Conservation (phyloP, 2,888 invertebrate genomes). For the Osmoderma eremita region DNA sequence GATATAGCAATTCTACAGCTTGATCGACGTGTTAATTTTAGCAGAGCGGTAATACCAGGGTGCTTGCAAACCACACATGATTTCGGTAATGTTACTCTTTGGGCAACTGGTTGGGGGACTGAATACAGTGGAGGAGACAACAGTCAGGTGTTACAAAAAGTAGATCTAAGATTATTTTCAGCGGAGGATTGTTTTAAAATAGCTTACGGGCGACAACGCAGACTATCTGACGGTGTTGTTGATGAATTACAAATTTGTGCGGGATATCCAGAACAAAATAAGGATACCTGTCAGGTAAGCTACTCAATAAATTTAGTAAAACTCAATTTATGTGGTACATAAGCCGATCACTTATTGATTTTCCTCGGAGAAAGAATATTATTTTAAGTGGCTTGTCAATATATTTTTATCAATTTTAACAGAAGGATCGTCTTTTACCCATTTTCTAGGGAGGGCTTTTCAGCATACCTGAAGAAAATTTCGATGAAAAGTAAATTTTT, state of each 20-base stretch:
- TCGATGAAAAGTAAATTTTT: too few species aligned
- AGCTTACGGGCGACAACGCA: constrained; percentile 51
- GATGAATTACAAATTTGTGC: constrained; percentile 64
- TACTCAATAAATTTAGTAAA: too few species aligned
- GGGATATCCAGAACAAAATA: constrained; percentile 59
- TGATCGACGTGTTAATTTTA: constrained; percentile 58
- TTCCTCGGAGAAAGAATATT: too few species aligned
- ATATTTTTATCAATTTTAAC: too few species aligned
- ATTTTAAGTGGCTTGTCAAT: too few species aligned
- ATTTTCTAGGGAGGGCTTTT: too few species aligned
- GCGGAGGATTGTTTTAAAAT: constrained; percentile 54
- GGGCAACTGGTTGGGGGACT: constrained; percentile 65
- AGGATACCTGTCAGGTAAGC: constrained; percentile 66
- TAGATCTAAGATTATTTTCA: constrained; percentile 59
- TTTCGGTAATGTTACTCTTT: constrained; percentile 50
- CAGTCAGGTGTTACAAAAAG: constrained; percentile 61
- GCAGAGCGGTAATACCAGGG: constrained; percentile 61
- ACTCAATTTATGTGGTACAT: too few species aligned
- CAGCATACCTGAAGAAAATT: too few species aligned
- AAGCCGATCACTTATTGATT: too few species aligned
- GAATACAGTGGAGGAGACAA: constrained; percentile 49
- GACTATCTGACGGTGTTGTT: constrained; percentile 60
- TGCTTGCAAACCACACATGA: constrained; percentile 58
- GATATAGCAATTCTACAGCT: constrained; percentile 66
- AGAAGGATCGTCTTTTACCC: too few species aligned